Base-by-base conservation (phyloP, 1,140 invertebrate genomes). In the Leguminivora glycinivorella region DNA sequence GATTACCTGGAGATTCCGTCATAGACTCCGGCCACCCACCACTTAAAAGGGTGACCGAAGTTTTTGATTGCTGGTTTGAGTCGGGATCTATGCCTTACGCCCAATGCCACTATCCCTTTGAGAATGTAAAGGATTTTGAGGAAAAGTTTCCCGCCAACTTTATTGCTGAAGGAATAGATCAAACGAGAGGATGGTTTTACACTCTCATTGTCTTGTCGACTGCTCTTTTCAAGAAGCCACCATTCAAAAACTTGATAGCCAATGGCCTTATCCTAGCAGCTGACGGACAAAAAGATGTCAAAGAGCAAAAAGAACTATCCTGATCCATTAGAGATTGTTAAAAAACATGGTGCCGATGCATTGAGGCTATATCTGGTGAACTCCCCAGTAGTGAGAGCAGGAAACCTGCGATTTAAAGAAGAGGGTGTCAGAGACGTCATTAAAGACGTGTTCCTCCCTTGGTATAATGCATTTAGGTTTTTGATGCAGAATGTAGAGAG, bases 61-160 rank as follows among this genome's bases (percentile, higher is more conserved):
- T 99, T 0, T 99, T 99, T 93, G 99, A 99, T 91, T 99, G 99
- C 88, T 99, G 99, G 99, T 99, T 99, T 92, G 99, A 99, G 89
- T 99, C 98, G 17, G 99, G 99, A 6, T 98, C 98, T 4, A 99
- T 99, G 99, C 99, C 99, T 2, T 99, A 98, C 83, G 98, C 98
- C 2, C 98, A 99, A 90, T 93, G 95, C 73, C 99, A 99, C 92
- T 99, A 98, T 92, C 99, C 99, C 6, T 98, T 98, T 92, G 97
- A 99, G 88, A 95, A 96, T 78, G 93, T 93, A 70, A 96, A 97
- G 84, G 95, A 98, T 60, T 99, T 99, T 92, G 96, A 98, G 78
- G 95, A 97, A 52, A 94, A 94, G 72, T 99, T 99, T 84, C 99
- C 99, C n/a, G 99, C 99, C 3, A 98, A 99, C 93, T 99, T 99